A percentile compares a stretch with the other conserved stretches of the same genome.
Evolutionary conservation across 1,140 invertebrate species (phyloP).

Genomic region (Drosophila watanabei): DNA sequence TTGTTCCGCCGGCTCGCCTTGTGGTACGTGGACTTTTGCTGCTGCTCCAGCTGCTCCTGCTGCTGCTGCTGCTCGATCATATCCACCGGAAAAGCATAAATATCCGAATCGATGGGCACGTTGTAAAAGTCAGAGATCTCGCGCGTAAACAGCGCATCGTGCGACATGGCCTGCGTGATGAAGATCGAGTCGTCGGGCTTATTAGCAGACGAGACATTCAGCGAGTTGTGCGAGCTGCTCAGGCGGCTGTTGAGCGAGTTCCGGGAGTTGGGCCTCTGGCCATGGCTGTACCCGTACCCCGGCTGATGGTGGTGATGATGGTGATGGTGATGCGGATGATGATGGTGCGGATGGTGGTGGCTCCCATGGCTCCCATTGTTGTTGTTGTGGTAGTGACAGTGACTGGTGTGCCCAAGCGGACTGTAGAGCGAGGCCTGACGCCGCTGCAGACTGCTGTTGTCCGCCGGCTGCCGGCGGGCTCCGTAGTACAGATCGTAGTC

Average conservation of each 20-base stretch:
- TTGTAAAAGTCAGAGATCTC: slow-evolving; percentile 94
- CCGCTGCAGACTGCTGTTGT: slow-evolving; percentile 36
- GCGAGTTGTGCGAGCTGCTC: slow-evolving; percentile 93
- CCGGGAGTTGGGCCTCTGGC: slow-evolving; percentile 89
- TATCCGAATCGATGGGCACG: slow-evolving; percentile 94
- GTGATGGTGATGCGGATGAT: slow-evolving; percentile 32
- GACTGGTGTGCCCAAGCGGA: slow-evolving; percentile 36
- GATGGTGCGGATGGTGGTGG: slow-evolving; percentile 62
- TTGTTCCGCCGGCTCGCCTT: slow-evolving; percentile 75
- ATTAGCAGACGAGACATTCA: slow-evolving; percentile 89
- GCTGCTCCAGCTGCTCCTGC: slow-evolving; percentile 16
- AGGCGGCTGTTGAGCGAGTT: slow-evolving; percentile 91
- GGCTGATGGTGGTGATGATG: slow-evolving; percentile 65
- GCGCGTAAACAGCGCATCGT: slow-evolving; percentile 89
- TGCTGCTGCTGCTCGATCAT: slow-evolving; percentile 88
- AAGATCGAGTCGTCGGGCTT: slow-evolving; percentile 93
- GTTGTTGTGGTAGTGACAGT: slow-evolving; percentile 37
- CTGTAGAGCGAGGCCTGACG: slow-evolving; percentile 41
- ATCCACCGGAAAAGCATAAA: slow-evolving; percentile 94
- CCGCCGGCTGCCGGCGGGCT: slow-evolving; percentile 53
- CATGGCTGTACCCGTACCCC: slow-evolving; percentile 58
- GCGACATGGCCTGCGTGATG: slow-evolving; percentile 94
- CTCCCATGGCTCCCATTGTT: slow-evolving; percentile 36
- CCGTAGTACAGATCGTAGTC: slow-evolving; percentile 84
- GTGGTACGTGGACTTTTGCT: slow-evolving; percentile 51